Base-by-base conservation (phyloP, 1,140 invertebrate species). In the Cyclargus thomasi region DNA sequence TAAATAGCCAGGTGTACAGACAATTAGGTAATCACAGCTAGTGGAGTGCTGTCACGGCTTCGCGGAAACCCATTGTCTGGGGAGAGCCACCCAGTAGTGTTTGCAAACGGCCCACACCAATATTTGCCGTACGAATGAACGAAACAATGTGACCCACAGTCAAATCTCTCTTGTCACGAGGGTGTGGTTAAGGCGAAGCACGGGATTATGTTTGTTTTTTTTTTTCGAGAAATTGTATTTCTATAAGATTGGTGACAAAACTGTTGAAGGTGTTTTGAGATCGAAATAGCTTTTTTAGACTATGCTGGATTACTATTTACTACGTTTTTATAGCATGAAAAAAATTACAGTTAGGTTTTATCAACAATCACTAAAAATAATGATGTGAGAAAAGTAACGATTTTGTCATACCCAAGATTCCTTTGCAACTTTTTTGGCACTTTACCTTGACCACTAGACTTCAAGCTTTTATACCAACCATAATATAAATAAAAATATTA, bases 11-110 rank as follows among this genome's bases (percentile, higher is more conserved):
- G 86, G 85, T 89, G 86, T 76, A 39, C 65, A 71, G 73, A 89
- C 85, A 88, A 88, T 88, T 87, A 89, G 82, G 70, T 89, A 89
- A 89, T 89, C 85, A 89, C 80, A 79, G 79, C 82, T 80, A 85
- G 85, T 87, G 77, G 77, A 87, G 85, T 85, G 86, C 78, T 87
- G 86, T 85, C 86, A 89, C 86, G 83, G 70, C 85, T 62, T 66
- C 86, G 83, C 83, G 72, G 85, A 86, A 86, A 72, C 47, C 64
- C 71, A 76, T 89, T 89, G 86, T 89, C 83, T 73, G 72, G 59
- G 68, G 80, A 74, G 62, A 69, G 79, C 86, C 86, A 88, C 86
- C 86, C 85, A 86, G 84, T 82, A 82, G 79, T 88, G 86, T 89
- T 89, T 89, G 85, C 84, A 85, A 86, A 86, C n/a, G n/a, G n/a